Evolutionary conservation across 1,140 invertebrate species (phyloP), one percentile per base, ranked within the genome.

Genomic region (Tachypleus tridentatus): DNA sequence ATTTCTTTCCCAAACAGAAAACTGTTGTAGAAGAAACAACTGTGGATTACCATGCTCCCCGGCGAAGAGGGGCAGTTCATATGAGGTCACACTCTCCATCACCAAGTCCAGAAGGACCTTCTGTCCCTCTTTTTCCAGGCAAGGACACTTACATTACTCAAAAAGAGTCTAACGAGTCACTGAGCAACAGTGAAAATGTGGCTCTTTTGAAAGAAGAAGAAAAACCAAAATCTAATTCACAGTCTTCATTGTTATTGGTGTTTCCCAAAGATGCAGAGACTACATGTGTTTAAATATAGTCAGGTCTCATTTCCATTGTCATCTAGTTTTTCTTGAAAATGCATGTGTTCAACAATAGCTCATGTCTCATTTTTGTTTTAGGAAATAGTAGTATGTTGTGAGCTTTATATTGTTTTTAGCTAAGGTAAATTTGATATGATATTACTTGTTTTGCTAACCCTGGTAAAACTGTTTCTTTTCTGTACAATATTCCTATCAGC

Each of bases 231-330:
- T 8, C 53, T 3, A 54, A 7, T 56, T 62, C 63, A 0, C 53
- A 67, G 51, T 10, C 63, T 8, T 62, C 66, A 0, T 56, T 67
- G 6, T 54, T 67, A 50, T 64, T 67, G 66, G 57, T 64, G 50
- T 64, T 64, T n/a, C 66, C 66, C 5, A 60, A 52, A 8, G 63
- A 67, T 48, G 57, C 57, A 8, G 66, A 60, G 11, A 64, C 59
- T 57, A 64, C 60, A 52, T 67, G 66, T 51, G 63, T 67, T 7
- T 67, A 62, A 57, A 54, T 8, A 7, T 54, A 29, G 29, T 29
- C 29, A 29, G 29, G 29, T 29, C 29, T 29, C 29, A 29, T 29
- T 29, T 2, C 29, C 29, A 29, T 29, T 29, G 29, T 29, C 29
- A 29, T 29, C 29, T 29, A 29, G 29, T 29, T 29, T 29, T 29